Evolutionary conservation across 1,140 invertebrate species (phyloP).

Genomic region (Zaprionus africanus): DNA sequence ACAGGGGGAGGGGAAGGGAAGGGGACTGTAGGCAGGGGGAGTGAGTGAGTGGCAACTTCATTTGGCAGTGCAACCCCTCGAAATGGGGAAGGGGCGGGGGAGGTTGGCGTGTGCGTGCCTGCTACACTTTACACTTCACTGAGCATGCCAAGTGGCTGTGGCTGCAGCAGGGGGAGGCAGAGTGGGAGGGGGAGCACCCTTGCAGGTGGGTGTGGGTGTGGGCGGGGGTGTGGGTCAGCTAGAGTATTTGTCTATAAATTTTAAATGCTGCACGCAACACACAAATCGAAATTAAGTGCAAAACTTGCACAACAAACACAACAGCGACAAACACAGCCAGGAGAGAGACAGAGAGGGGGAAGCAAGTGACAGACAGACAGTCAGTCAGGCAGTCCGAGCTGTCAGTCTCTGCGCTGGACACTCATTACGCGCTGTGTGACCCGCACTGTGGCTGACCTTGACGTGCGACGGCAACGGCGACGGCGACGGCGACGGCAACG

Average conservation of each 20-base stretch:
- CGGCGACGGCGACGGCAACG: neutral
- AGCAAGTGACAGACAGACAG: neutral
- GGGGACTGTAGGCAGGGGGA: neutral
- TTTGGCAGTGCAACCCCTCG: slow-evolving; percentile 15
- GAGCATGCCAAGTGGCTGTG: slow-evolving; percentile 56
- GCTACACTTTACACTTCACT: slow-evolving; percentile 56
- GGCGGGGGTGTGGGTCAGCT: slow-evolving; percentile 1
- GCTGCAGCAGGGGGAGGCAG: too few relatives aligned
- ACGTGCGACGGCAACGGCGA: slow-evolving; percentile 19
- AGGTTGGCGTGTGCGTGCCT: slow-evolving; percentile 24
- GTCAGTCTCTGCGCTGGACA: slow-evolving; percentile 22
- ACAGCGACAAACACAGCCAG: neutral
- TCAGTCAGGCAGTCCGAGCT: neutral
- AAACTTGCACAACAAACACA: slow-evolving; percentile 32
- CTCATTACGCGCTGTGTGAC: slow-evolving; percentile 20
- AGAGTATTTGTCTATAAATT: slow-evolving; percentile 55
- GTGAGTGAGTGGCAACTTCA: slow-evolving; percentile 48
- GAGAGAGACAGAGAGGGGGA: neutral
- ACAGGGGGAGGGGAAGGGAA: neutral
- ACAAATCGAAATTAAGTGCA: slow-evolving; percentile 54
- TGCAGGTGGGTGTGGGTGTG: slow-evolving; percentile 7
- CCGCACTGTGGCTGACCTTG: slow-evolving; percentile 31
- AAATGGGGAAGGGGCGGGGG: slow-evolving; percentile 1
- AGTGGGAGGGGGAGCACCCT: neutral
- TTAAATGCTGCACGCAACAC: slow-evolving; percentile 61